These are phyloP conservation scores for Brachynemurus nebulosus DNA, from an alignment of 2,888 invertebrate species.

Conservation along the genomic window DNA sequence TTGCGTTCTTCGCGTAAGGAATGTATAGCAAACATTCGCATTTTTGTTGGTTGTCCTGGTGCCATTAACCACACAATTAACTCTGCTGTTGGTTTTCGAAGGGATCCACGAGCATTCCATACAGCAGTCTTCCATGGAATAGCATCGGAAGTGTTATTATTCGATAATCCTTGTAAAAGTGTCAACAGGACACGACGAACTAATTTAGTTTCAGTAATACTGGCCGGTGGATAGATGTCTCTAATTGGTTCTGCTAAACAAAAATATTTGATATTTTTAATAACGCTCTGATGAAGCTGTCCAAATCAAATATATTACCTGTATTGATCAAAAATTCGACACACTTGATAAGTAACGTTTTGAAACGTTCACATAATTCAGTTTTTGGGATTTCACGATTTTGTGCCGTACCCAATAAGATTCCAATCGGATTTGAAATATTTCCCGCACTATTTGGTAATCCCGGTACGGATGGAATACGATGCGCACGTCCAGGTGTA, in stretches of 20 bases:
- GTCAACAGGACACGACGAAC: slow-evolving; percentile 37
- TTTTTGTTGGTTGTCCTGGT: slow-evolving; percentile 31
- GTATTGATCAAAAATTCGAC: slow-evolving; percentile 34
- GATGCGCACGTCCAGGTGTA: slow-evolving; percentile 7
- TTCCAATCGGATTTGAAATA: neutral
- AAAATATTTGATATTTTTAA: neutral
- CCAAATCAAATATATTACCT: slow-evolving; percentile 19
- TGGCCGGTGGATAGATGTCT: slow-evolving; percentile 14
- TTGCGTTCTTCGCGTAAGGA: slow-evolving; percentile 32
- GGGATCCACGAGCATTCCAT: slow-evolving; percentile 27
- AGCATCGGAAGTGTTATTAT: neutral
- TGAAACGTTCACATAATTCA: slow-evolving; percentile 40
- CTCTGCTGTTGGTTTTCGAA: slow-evolving; percentile 32
- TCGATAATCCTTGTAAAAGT: slow-evolving; percentile 32
- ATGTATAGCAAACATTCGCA: slow-evolving; percentile 32
- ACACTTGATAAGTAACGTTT: slow-evolving; percentile 34
- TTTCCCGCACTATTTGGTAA: neutral
- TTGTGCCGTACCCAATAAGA: slow-evolving; percentile 3
- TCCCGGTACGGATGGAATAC: neutral
- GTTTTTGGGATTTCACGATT: slow-evolving; percentile 23
- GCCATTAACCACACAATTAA: slow-evolving; percentile 34
- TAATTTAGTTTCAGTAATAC: slow-evolving; percentile 29
- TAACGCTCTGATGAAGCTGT: slow-evolving; percentile 4
- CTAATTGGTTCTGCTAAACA: slow-evolving; percentile 5
- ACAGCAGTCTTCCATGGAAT: slow-evolving; percentile 7